phyloP scores from a whole-genome alignment of 2,113 vertebrate species.

The Ardeotis arabs region DNA sequence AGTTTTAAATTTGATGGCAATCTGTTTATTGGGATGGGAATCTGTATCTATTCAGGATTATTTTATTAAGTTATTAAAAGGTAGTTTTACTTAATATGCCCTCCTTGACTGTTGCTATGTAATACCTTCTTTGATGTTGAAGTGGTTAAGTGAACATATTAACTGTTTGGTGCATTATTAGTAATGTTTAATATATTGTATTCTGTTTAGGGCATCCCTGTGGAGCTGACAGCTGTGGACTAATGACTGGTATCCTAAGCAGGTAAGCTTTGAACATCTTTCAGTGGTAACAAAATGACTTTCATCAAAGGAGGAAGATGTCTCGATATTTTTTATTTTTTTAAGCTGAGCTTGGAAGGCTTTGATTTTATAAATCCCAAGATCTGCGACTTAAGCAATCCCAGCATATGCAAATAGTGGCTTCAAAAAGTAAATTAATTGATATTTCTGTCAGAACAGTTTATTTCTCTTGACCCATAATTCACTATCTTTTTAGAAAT shows the following conservation, averaged over 20 bases:
- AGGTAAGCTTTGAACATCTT: neutral
- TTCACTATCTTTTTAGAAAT: neutral
- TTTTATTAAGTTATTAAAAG: constrained; percentile 5
- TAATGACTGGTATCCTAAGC: neutral
- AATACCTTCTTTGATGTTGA: constrained; percentile 26
- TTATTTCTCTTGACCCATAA: neutral
- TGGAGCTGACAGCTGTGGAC: neutral
- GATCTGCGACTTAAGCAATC: neutral
- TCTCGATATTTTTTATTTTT: neutral
- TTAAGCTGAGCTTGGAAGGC: neutral
- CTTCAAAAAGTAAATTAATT: constrained; percentile 26
- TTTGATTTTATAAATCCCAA: neutral
- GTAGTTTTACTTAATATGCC: neutral
- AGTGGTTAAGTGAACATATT: neutral
- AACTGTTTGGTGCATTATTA: neutral
- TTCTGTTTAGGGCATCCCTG: neutral
- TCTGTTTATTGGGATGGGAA: neutral
- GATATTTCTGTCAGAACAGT: neutral
- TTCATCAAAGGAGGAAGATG: neutral
- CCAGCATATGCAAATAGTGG: neutral
- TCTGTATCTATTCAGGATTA: neutral
- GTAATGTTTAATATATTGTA: neutral
- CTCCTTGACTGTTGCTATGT: neutral
- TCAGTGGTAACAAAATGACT: neutral
- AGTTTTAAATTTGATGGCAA: neutral